A percentile compares a stretch with the other conserved stretches of the same genome.
These are phyloP conservation scores for Helleia helle DNA, from an alignment of 2,888 invertebrate genomes.

Conservation along the genomic window DNA sequence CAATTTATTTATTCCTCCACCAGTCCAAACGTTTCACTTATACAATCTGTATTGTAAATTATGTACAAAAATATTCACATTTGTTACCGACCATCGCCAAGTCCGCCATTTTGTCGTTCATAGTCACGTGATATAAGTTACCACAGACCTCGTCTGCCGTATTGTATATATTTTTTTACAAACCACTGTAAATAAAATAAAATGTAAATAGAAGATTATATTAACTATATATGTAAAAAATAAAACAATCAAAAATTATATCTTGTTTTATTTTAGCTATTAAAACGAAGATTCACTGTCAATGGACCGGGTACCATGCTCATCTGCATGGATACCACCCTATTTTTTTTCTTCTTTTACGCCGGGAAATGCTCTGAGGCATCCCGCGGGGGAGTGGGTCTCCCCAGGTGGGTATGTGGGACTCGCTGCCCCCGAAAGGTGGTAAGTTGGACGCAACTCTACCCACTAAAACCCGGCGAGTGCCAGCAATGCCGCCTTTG, in stretches of 20 bases:
- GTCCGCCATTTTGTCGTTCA: slow-evolving; percentile 17
- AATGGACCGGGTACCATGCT: no score
- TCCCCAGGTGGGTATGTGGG: no score
- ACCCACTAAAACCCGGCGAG: no score
- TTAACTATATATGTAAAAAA: slow-evolving; percentile 36
- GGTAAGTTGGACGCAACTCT: no score
- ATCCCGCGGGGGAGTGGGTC: no score
- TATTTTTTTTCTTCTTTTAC: no score
- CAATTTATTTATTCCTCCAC: slow-evolving; percentile 53
- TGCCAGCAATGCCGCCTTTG: no score
- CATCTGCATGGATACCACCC: no score
- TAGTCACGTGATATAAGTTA: slow-evolving; percentile 66
- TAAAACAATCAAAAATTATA: slow-evolving; percentile 32
- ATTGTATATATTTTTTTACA: slow-evolving; percentile 26
- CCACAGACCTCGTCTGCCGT: slow-evolving; percentile 38
- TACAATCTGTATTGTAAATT: slow-evolving; percentile 3
- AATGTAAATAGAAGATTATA: slow-evolving; percentile 57
- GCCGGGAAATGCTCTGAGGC: no score
- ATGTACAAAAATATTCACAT: slow-evolving; percentile 7
- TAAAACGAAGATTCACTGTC: no score
- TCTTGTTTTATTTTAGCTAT: not conserved
- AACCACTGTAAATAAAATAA: slow-evolving; percentile 55
- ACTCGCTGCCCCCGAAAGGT: no score
- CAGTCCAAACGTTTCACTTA: slow-evolving; percentile 14
- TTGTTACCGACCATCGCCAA: not conserved